Conservation (phyloP, 1,140 invertebrate species). For the Lanistes nyassanus region DNA sequence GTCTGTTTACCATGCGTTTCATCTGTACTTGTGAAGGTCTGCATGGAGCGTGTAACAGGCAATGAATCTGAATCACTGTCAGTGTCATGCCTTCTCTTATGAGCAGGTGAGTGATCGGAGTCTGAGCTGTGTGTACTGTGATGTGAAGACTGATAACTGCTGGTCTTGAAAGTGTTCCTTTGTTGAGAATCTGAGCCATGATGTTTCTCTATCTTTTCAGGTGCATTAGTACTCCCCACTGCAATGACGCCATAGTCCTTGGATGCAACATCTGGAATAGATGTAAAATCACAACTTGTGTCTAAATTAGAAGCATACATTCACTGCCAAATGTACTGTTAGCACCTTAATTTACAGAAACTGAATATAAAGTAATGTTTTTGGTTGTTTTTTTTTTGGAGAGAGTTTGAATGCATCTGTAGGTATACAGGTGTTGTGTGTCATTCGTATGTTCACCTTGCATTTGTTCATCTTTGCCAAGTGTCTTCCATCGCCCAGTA, state of each 20-base stretch:
- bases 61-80: slow-evolving; percentile 40
- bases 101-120: slow-evolving; percentile 53
- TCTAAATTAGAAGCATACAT: neutral
- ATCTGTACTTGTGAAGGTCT: too few relatives aligned
- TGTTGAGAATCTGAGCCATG: too few relatives aligned
- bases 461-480: slow-evolving; percentile 30
- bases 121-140: slow-evolving; percentile 48
- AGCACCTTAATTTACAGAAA: neutral
- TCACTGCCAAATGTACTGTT: neutral
- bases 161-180: too few relatives aligned
- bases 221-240: neutral
- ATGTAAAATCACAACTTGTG: too few relatives aligned
- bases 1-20: slow-evolving; percentile 30
- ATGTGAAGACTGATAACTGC: slow-evolving; percentile 13
- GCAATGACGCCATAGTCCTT: slow-evolving; percentile 18
- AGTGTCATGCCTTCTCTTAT: slow-evolving; percentile 35
- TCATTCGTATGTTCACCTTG: neutral
- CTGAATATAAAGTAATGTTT: neutral
- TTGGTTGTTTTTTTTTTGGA: too few relatives aligned
- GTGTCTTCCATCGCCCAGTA: slow-evolving; percentile 76
- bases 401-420: neutral
- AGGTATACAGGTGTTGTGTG: neutral
- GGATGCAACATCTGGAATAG: slow-evolving; percentile 12
- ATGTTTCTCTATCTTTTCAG: neutral
- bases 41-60: slow-evolving; percentile 39